Evolutionary conservation across 2,113 vertebrate genomes (phyloP).

Genomic region (Chloebia gouldiae): DNA sequence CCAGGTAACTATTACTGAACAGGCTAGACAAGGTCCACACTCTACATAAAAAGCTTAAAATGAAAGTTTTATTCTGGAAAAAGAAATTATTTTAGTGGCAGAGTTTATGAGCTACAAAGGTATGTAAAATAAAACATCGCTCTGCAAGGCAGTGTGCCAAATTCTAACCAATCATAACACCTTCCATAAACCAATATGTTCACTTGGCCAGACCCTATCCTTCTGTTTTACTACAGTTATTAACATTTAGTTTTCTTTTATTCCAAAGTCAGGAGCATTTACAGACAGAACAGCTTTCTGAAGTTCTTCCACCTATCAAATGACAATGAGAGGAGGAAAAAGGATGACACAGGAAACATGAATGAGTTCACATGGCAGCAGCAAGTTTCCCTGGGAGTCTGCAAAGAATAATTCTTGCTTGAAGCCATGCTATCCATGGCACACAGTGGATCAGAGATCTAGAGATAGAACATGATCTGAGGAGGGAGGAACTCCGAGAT

Average conservation of each 20-base stretch:
- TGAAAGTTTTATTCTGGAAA: neutral
- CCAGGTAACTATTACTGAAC: neutral
- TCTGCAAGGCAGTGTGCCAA: neutral
- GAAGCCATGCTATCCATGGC: neutral
- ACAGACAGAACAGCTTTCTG: neutral
- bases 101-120: slow-evolving; percentile 48
- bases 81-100: slow-evolving; percentile 23
- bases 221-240: neutral
- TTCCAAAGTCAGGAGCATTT: neutral
- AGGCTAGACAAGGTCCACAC: neutral
- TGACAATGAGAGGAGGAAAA: neutral
- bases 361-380: slow-evolving; percentile 12
- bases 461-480: neutral
- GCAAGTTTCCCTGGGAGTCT: neutral
- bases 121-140: neutral
- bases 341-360: neutral
- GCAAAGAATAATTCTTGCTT: neutral
- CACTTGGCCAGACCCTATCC: neutral
- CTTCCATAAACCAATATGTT: neutral
- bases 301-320: neutral
- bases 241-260: neutral
- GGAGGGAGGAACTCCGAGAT: slow-evolving; percentile 14
- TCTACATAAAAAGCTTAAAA: neutral
- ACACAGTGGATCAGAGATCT: neutral
- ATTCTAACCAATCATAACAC: neutral